Conservation (phyloP, 2,113 vertebrate species). For the Spea bombifrons region DNA sequence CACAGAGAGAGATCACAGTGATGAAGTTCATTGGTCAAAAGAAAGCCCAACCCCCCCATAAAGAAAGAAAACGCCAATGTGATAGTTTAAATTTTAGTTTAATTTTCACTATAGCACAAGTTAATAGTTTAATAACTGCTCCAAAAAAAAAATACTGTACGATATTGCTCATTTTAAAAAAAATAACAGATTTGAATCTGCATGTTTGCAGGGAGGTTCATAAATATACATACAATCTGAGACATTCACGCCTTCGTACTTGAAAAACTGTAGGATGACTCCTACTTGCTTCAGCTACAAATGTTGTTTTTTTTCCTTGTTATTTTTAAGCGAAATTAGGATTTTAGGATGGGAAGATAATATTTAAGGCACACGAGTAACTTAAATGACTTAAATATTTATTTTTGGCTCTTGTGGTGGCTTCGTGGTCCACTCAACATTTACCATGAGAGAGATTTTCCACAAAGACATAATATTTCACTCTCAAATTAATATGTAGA, state of each 20-base stretch:
- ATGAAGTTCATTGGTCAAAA: too few relatives aligned
- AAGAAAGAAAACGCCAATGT: too few relatives aligned
- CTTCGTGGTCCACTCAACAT: neutral
- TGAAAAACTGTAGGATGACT: neutral
- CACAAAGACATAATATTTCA: conserved; percentile 3
- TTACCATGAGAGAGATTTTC: neutral
- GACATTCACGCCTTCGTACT: neutral
- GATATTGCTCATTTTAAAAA: neutral
- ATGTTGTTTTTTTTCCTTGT: neutral
- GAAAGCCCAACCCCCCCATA: too few relatives aligned
- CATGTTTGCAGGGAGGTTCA: neutral
- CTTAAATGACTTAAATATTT: neutral
- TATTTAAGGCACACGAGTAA: neutral
- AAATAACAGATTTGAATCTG: neutral
- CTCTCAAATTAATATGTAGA: conserved; percentile 28
- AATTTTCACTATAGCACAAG: too few relatives aligned
- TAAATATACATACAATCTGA: neutral
- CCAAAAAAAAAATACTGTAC: too few relatives aligned
- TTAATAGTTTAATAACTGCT: too few relatives aligned
- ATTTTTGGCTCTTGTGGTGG: neutral
- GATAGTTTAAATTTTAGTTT: too few relatives aligned
- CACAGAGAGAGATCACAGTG: too few relatives aligned
- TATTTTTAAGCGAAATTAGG: neutral
- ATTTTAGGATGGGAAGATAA: neutral
- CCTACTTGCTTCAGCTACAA: neutral